A percentile compares a stretch with the other conserved stretches of the same genome.
These are phyloP conservation scores for Euglossa dilemma DNA, from an alignment of 1,140 invertebrate species.

Conservation along the genomic window DNA sequence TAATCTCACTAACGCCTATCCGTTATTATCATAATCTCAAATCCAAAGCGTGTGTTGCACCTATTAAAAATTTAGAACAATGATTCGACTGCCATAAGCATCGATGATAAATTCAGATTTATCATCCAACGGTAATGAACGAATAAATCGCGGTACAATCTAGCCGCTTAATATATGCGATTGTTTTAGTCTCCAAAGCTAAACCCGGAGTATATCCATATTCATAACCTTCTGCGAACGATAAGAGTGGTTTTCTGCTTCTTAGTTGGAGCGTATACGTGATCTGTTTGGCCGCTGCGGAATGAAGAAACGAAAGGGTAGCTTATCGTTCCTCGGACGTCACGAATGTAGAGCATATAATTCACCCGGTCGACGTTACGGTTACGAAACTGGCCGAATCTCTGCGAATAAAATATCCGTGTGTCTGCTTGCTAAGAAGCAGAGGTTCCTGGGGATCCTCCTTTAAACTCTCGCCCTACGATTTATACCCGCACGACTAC, in stretches of 20 bases:
- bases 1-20: too few species aligned
- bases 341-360: constrained; percentile 14
- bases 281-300: constrained; percentile 26
- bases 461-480: neutral
- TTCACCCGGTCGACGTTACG: neutral
- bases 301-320: constrained; percentile 6
- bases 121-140: too few species aligned
- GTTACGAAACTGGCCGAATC: neutral
- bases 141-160: neutral
- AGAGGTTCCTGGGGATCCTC: neutral
- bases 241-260: constrained; percentile 28
- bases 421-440: neutral
- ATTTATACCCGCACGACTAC: too few species aligned
- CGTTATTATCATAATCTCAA: too few species aligned
- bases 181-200: neutral
- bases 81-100: too few species aligned
- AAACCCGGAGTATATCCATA: neutral
- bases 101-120: too few species aligned
- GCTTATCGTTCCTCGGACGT: constrained; percentile 5
- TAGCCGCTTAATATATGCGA: neutral
- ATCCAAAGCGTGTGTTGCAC: too few species aligned
- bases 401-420: neutral
- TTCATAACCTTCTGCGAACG: constrained; percentile 1
- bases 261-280: constrained; percentile 27
- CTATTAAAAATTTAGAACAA: too few species aligned